A percentile compares a stretch with the other conserved stretches of the same genome.
Evolutionary conservation across 2,113 vertebrate genomes (phyloP).

Genomic region (Xenopus borealis): DNA sequence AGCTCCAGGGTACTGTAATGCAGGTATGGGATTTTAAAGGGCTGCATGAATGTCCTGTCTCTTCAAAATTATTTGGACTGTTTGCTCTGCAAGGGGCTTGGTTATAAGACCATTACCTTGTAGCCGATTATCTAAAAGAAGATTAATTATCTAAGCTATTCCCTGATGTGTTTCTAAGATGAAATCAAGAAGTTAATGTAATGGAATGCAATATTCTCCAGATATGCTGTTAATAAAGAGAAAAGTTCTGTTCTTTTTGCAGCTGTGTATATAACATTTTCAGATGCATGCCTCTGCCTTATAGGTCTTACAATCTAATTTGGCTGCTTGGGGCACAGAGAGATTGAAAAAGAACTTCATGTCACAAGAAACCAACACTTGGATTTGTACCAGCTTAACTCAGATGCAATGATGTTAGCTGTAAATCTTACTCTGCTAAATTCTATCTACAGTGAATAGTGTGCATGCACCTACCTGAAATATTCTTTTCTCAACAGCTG

Average conservation of each 20-base stretch:
- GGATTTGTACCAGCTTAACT: constrained; percentile 14
- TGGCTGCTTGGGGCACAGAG: constrained; percentile 23
- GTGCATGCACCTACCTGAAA: neutral
- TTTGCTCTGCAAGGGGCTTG: constrained; percentile 29
- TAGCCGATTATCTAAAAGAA: constrained; percentile 40
- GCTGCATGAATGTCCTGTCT: no score
- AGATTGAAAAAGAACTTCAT: constrained; percentile 15
- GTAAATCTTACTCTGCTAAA: constrained; percentile 4
- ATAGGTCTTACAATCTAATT: constrained; percentile 22
- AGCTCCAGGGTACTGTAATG: no score
- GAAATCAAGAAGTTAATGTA: constrained; percentile 28
- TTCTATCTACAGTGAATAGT: neutral
- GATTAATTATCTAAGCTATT: constrained; percentile 38
- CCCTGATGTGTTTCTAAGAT: constrained; percentile 38
- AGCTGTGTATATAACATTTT: constrained; percentile 28
- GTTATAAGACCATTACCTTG: constrained; percentile 27
- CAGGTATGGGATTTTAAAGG: no score
- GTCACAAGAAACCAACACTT: constrained; percentile 23
- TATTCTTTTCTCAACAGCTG: neutral
- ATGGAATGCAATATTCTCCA: constrained; percentile 35
- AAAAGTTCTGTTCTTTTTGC: constrained; percentile 4
- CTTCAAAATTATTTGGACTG: constrained; percentile 15
- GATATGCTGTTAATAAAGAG: constrained; percentile 13
- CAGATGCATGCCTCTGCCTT: constrained; percentile 18
- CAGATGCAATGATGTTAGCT: constrained; percentile 4